Base-by-base conservation (phyloP, 2,888 invertebrate species). In the Itoplectis maculator region DNA sequence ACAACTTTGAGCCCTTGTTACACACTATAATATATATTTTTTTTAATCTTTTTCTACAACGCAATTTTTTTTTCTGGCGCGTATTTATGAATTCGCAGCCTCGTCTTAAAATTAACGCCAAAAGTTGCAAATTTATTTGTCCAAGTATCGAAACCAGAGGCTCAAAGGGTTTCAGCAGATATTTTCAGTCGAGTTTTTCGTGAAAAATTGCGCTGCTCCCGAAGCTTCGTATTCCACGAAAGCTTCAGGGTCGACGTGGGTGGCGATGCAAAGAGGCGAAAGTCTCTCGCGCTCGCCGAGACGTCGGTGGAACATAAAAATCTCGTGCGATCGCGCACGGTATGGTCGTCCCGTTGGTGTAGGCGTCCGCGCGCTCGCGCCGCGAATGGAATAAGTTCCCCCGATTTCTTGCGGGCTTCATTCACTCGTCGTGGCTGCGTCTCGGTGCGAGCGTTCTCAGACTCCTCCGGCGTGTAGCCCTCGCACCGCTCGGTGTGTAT, bases 171-270 rank as follows among this genome's bases (percentile, higher is more conserved):
- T 54, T 29, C 23, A 13, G 15, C 6, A 37, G 0, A n/a, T 2
- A 23, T 23, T 54, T 54, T 23, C n/a, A n/a, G n/a, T n/a, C n/a
- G n/a, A n/a, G n/a, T n/a, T n/a, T n/a, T n/a, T n/a, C n/a, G n/a
- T n/a, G n/a, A n/a, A n/a, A n/a, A n/a, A n/a, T n/a, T n/a, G n/a
- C n/a, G n/a, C n/a, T n/a, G n/a, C n/a, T n/a, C n/a, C 7, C 61
- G 40, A 23, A 75, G 59, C 76, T 84, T 84, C 81, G 37, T n/a
- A n/a, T 40, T 18, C 40, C 37, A 40, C 37, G 3, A 81, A 84
- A 84, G 79, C 51, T 59, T 29, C 20, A 70, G 74, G 63, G 42
- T 63, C 42, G 49, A 79, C 78, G 87, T 86, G 83, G 87, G 86
- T 69, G 68, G 83, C 29, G 49, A 66, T 66, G 49, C 2, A 15